Evolutionary conservation across 2,888 invertebrate species (phyloP).

Genomic region (Parnassius orleans): DNA sequence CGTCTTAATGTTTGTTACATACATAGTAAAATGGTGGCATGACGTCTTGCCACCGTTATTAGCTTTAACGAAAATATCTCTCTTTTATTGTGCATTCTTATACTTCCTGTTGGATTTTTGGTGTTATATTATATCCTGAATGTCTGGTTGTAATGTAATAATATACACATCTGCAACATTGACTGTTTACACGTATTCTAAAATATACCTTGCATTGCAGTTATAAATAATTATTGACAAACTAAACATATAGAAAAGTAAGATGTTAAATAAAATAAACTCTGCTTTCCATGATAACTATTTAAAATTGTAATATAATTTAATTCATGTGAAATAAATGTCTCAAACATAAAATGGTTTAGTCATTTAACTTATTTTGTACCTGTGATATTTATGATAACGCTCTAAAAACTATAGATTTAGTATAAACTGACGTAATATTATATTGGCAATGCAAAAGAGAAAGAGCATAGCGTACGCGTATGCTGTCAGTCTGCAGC

Average conservation of each 20-base stretch:
- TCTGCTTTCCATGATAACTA: constrained; percentile 9
- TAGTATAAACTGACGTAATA: neutral
- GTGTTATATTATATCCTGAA: constrained; percentile 17
- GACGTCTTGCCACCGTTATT: neutral
- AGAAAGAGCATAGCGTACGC: no score
- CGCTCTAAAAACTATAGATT: no score
- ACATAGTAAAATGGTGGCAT: neutral
- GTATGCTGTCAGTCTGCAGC: no score
- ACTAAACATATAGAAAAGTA: neutral
- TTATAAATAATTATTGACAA: constrained; percentile 10
- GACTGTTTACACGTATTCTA: constrained; percentile 11
- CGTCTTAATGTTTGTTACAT: constrained; percentile 1
- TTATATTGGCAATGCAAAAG: neutral
- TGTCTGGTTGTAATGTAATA: constrained; percentile 8
- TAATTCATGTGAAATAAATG: constrained; percentile 27
- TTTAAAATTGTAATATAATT: constrained; percentile 24
- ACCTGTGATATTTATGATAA: neutral
- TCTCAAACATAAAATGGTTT: constrained; percentile 15
- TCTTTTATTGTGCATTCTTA: constrained; percentile 4
- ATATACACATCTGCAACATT: neutral
- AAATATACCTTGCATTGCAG: constrained; percentile 1
- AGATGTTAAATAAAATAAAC: neutral
- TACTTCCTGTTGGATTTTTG: constrained; percentile 14
- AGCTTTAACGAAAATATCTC: constrained; percentile 8
- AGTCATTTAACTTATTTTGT: constrained; percentile 4